These are phyloP conservation scores for Galeopterus variegatus DNA, from an alignment of 2,113 vertebrate species.

Conservation along the genomic window DNA sequence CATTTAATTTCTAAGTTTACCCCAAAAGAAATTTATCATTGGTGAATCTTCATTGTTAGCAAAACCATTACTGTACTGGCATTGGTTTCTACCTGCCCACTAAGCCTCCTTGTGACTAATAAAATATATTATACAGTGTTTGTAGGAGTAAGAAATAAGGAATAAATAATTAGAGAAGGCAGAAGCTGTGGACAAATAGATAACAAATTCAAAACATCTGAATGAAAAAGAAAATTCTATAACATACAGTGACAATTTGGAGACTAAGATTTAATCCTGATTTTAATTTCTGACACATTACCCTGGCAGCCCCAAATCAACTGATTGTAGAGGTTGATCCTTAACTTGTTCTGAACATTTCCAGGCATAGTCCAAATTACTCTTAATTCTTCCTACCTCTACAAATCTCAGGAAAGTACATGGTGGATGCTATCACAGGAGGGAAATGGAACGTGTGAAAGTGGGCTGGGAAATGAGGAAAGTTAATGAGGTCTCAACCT, in stretches of 20 bases:
- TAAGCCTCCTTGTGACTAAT: background rate
- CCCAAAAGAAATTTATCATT: background rate
- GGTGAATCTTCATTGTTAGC: background rate
- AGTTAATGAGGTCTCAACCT: background rate
- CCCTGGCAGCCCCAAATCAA: background rate
- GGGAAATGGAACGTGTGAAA: background rate
- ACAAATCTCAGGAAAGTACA: background rate
- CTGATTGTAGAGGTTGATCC: background rate
- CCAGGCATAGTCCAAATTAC: background rate
- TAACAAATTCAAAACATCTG: background rate
- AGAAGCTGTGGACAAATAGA: background rate
- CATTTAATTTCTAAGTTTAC: background rate
- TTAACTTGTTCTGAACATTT: background rate
- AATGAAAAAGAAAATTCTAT: background rate
- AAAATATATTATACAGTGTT: background rate
- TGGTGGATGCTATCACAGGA: background rate
- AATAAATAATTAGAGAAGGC: background rate
- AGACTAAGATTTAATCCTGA: background rate
- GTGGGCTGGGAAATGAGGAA: background rate
- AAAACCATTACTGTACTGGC: background rate
- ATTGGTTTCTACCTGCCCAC: background rate
- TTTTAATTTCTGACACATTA: constrained; percentile 33
- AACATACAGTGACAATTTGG: background rate
- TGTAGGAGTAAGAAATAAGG: background rate
- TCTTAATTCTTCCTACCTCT: background rate